These are phyloP conservation scores for Lycodopsis pacificus DNA, from an alignment of 2,797 vertebrate species.

Conservation along the genomic window DNA sequence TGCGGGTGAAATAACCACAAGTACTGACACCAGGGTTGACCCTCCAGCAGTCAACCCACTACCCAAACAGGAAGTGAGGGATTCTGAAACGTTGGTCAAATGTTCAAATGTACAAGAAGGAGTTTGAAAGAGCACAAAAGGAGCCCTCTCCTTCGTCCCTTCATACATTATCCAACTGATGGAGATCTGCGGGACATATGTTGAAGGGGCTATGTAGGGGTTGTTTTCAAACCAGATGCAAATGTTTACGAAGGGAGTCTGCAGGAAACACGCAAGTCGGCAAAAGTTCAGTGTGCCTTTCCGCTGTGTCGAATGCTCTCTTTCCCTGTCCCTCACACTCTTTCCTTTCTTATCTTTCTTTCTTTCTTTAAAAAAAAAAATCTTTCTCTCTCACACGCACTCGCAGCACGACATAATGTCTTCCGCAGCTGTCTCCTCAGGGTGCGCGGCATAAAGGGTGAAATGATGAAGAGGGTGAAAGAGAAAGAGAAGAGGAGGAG, in stretches of 20 bases:
- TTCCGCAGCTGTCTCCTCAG: constrained; percentile 77
- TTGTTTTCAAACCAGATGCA: constrained; percentile 65
- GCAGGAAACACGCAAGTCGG: constrained; percentile 41
- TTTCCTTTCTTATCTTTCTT: constrained; percentile 29
- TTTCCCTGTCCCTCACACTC: constrained; percentile 39
- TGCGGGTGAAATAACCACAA: constrained; percentile 58
- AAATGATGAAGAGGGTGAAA: constrained; percentile 70
- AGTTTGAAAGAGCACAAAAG: constrained; percentile 47
- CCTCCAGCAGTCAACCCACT: constrained; percentile 34
- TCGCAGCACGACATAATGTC: constrained; percentile 67
- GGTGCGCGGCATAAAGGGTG: constrained; percentile 53
- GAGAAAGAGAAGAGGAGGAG: constrained; percentile 39
- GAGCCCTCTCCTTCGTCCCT: background rate
- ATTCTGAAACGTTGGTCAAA: constrained; percentile 27
- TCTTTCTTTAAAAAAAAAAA: constrained; percentile 1
- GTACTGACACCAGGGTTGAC: constrained; percentile 49
- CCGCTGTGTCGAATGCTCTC: constrained; percentile 55
- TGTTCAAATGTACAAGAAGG: constrained; percentile 36
- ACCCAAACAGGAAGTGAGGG: constrained; percentile 42
- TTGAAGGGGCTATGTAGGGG: constrained; percentile 33
- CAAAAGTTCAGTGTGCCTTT: constrained; percentile 54
- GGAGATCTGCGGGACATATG: constrained; percentile 64
- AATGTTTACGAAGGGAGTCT: constrained; percentile 44
- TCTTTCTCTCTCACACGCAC: constrained; percentile 13
- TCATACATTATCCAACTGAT: constrained; percentile 30